Evolutionary conservation across 53 echinoderm and acorn worm species (phyloP), one percentile per base, ranked within the genome.

Genomic region (Mesocentrotus franciscanus): DNA sequence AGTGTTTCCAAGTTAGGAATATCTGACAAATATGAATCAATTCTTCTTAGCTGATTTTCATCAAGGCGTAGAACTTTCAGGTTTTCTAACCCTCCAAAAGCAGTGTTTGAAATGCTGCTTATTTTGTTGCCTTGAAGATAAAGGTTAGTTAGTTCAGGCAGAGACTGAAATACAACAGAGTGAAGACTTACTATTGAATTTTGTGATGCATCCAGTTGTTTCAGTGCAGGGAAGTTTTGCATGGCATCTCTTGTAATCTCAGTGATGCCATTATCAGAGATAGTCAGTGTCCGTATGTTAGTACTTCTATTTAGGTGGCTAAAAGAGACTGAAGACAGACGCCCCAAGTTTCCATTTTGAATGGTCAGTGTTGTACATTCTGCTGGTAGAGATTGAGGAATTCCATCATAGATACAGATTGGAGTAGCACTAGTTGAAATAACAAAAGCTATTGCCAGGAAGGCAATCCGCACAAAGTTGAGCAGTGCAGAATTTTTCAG

Each of bases 61-160:
- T 95, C 96, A 1, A 97, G 96, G 12, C 96, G 78, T 57, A 97
- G 81, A 49, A 94, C 96, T 8, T 90, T 72, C 70, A 97, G 94
- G 9, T 95, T 90, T 3, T 85, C 58, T 57, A 96, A 90, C 68
- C 83, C 93, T n/a, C 84, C 75, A 36, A 96, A 96, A 57, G 96
- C 96, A n/a, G 20, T 62, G 2, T 62, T 91, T 64, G 61, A 66
- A 36, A 91, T 32, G 35, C 20, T 64, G 35, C 42, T 66, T 26
- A 91, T 91, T 62, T 22, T 22, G 64, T 91, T 91, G 61, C 24
- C 24, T 64, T 91, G 91, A 66, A 91, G 91, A 34, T 64, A 66
- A 2, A 91, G 91, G 35, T 20, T 18, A 9, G 9, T 36, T 1
- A 91, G 34, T 35, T 64, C 36, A 20, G 17, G 9, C 35, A 64